phyloP scores from a whole-genome alignment of 2,113 vertebrate genomes.

The Solea senegalensis region DNA sequence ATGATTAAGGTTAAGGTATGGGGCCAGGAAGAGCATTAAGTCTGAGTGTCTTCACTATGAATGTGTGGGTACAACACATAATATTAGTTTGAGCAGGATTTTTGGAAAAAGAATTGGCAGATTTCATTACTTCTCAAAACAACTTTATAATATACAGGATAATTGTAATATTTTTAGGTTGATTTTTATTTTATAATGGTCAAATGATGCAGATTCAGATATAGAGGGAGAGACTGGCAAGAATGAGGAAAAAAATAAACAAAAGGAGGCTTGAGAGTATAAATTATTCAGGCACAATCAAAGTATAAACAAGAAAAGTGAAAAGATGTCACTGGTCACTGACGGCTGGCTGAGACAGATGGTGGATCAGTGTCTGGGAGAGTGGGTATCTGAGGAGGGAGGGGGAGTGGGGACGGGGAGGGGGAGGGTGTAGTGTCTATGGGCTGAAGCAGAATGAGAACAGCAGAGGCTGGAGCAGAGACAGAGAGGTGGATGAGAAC shows the following conservation, averaged over 20 bases:
- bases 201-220: too few relatives aligned
- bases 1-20: too few relatives aligned
- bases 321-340: slow-evolving; percentile 56
- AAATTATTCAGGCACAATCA: slow-evolving; percentile 72
- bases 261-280: slow-evolving; percentile 35
- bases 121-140: too few relatives aligned
- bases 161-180: too few relatives aligned
- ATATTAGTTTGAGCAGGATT: too few relatives aligned
- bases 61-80: too few relatives aligned
- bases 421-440: slow-evolving; percentile 35
- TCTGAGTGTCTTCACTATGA: too few relatives aligned
- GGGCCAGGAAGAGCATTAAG: too few relatives aligned
- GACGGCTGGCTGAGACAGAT: slow-evolving; percentile 49
- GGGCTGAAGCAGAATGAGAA: slow-evolving; percentile 40
- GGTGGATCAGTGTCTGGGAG: slow-evolving; percentile 40
- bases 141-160: too few relatives aligned
- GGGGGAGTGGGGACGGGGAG: slow-evolving; percentile 17
- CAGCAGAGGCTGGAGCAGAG: slow-evolving; percentile 33
- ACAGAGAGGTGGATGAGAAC: neutral
- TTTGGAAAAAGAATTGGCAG: too few relatives aligned
- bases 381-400: slow-evolving; percentile 12
- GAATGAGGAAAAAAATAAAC: neutral
- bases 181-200: too few relatives aligned
- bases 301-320: slow-evolving; percentile 44
- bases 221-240: neutral